These are phyloP conservation scores for Athene noctua DNA, from an alignment of 2,113 vertebrate species.

Conservation along the genomic window DNA sequence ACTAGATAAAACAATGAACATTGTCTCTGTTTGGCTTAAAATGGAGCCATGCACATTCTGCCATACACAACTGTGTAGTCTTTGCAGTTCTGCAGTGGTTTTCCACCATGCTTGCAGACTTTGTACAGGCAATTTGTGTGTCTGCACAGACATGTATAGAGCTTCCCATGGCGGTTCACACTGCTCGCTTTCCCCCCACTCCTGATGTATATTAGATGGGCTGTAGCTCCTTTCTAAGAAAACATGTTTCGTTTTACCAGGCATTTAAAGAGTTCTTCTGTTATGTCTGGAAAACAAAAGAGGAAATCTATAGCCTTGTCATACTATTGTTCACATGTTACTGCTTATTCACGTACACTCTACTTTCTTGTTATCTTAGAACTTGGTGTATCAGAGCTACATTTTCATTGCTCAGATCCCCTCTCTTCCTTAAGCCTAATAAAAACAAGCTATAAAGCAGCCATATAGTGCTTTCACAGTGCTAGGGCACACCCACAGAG, in stretches of 20 bases:
- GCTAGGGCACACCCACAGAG: not conserved
- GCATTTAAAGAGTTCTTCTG: not conserved
- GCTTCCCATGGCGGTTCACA: not conserved
- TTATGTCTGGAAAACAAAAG: not conserved
- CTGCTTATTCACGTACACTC: not conserved
- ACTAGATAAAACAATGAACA: not conserved
- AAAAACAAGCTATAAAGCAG: not conserved
- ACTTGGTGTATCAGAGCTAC: not conserved
- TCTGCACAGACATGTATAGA: not conserved
- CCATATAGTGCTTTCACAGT: not conserved
- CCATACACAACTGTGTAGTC: accelerated
- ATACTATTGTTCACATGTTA: not conserved
- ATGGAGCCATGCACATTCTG: not conserved
- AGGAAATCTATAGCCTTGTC: not conserved
- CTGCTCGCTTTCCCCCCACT: not conserved
- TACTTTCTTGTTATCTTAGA: not conserved
- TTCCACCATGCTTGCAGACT: not conserved
- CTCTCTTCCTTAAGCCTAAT: not conserved
- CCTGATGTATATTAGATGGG: not conserved
- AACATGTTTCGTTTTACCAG: not conserved
- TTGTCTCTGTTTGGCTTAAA: constrained; percentile 8
- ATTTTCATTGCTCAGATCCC: not conserved
- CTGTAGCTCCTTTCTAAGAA: not conserved
- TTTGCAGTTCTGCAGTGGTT: not conserved
- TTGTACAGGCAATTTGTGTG: not conserved